Conservation (phyloP, 2,797 vertebrate genomes). For the Myotis planiceps region DNA sequence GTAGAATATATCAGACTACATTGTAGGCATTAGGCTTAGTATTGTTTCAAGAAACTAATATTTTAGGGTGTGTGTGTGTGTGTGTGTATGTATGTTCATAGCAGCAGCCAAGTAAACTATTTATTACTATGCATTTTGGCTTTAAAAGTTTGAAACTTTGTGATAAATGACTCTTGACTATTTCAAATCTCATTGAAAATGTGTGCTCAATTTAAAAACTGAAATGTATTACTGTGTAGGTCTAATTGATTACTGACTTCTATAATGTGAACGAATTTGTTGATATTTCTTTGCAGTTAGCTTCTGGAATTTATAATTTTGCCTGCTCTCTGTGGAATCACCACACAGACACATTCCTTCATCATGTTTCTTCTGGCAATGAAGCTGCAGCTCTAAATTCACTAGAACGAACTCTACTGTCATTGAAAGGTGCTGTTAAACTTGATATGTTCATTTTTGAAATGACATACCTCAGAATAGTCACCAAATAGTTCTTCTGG, state of each 20-base stretch:
- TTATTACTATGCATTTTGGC: neutral
- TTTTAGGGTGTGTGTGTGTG: neutral
- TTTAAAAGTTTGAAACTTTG: neutral
- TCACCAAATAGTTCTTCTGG: neutral
- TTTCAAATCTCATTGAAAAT: conserved; percentile 40
- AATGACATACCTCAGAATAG: neutral
- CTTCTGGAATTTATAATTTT: conserved; percentile 97
- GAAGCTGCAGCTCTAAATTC: conserved; percentile 92
- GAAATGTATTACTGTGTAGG: conserved; percentile 14
- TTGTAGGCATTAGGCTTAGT: neutral
- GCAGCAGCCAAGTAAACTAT: neutral
- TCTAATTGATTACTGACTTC: conserved; percentile 33
- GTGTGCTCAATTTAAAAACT: conserved; percentile 5
- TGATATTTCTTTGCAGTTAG: conserved; percentile 89
- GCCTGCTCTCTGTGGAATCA: conserved; percentile 97
- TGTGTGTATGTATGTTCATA: neutral
- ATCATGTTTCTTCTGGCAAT: conserved; percentile 91
- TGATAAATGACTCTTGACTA: neutral
- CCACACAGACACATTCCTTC: conserved; percentile 96
- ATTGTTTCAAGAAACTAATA: neutral
- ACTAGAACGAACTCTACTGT: conserved; percentile 95
- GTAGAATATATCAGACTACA: neutral
- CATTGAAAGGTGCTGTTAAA: conserved; percentile 93
- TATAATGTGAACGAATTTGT: conserved; percentile 42
- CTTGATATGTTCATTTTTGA: conserved; percentile 12